Percentiles rank a stretch among this genome's conserved stretches.
Conservation (phyloP, 2,113 vertebrate genomes). For the Camelus bactrianus region DNA sequence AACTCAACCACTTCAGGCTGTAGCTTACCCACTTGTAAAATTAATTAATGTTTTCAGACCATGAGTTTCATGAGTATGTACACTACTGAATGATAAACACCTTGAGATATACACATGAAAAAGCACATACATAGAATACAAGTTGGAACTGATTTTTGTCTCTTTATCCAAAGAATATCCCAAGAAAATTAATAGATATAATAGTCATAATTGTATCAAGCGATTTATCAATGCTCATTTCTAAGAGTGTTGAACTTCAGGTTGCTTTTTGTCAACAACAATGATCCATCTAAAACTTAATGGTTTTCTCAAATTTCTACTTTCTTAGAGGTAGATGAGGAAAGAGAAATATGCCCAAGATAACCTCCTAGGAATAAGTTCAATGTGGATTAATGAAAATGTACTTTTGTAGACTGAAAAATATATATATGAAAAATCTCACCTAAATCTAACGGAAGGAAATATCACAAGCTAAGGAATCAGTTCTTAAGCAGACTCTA, state of each 20-base stretch:
- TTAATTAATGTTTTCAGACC: conserved; percentile 9
- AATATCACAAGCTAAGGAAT: conserved; percentile 23
- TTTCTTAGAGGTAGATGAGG: conserved; percentile 16
- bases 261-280: neutral
- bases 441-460: neutral
- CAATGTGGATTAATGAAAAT: conserved; percentile 5
- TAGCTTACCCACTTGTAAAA: neutral
- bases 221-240: neutral
- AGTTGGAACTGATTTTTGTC: neutral
- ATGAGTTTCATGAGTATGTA: neutral
- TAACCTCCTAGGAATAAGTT: neutral
- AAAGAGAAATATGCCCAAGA: neutral
- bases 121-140: neutral
- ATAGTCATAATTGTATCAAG: neutral
- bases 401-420: neutral
- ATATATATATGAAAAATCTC: neutral
- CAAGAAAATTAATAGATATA: neutral
- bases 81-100: neutral
- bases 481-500: neutral
- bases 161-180: neutral
- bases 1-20: neutral
- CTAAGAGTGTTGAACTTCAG: neutral
- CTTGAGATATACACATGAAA: neutral
- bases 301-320: conserved; percentile 9
- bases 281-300: neutral